Base-by-base conservation (phyloP, 2,888 invertebrate species). In the Hemaris fuciformis region DNA sequence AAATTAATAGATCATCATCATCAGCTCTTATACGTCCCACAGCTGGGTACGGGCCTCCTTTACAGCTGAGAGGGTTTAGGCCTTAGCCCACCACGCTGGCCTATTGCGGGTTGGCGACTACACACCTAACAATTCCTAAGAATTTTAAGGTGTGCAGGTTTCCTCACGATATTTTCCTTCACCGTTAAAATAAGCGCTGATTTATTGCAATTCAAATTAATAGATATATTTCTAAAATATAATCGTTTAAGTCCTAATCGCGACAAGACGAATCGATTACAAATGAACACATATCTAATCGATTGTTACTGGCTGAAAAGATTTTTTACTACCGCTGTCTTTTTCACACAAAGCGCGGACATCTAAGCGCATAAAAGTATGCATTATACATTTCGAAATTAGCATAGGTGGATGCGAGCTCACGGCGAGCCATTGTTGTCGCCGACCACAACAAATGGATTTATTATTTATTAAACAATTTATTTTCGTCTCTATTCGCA, bases 351-450 rank as follows among this genome's bases (percentile, higher is more conserved):
- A 45, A 48, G 53, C 53, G 53, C 46, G 27, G 48, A 53, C 53
- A 53, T 53, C 53, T 53, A 31, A 31, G 20, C 57, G 59, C 66
- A 66, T 66, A 66, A 66, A 66, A 62, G 53, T 31, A 66, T 64
- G 64, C 66, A 66, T 66, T 64, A 66, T 63, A 66, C 64, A 64
- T 63, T 59, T 25, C n/a, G 41, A 53, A 59, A 65, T 68, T 68
- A 63, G 64, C 68, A 64, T 68, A 64, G 22, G 18, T 57, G 41
- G 63, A 68, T 68, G 68, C 68, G 41, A 20, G 59, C 61, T 43
- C 67, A 67, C 67, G 66, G 59, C 46, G 38, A 59, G 23, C 45
- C 60, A 64, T 66, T 66, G 64, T 64, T 57, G 13, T 48, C 7
- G 43, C 38, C 34, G 59, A 62, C 64, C 67, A 53, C 31, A 53